Base-by-base conservation (phyloP, 2,888 invertebrate genomes). In the Erebia aethiops region DNA sequence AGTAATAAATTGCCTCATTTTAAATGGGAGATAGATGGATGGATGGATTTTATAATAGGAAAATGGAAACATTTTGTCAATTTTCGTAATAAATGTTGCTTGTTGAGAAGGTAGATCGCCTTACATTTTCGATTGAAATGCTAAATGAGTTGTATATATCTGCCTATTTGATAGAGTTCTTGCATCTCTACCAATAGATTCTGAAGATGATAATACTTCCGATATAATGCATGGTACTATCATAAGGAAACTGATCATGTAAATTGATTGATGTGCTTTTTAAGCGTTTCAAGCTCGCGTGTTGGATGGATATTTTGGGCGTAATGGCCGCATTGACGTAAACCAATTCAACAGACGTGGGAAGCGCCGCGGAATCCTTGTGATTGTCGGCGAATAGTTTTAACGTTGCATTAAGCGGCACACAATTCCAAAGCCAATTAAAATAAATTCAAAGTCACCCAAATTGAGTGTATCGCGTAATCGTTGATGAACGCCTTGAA, bases 221-320 rank as follows among this genome's bases (percentile, higher is more conserved):
- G 10, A 7, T n/a, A 49, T 52, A 35, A 35, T 35, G 7, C 54
- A 11, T 18, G 13, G 41, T 58, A 57, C 10, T 62, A 21, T 26
- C 26, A 26, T 26, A 26, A 26, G 51, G 26, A 18, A 67, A 64
- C 60, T 51, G n/a, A n/a, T 67, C 84, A 87, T 87, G 82, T 84
- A 80, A 87, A 89, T 88, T 87, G 89, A 92, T 89, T 90, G 90
- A 88, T 88, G 89, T 81, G 90, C 84, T 87, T 89, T 90, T 89
- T 86, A 84, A 81, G 78, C 83, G 81, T 77, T 78, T 84, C 80
- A 80, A 82, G 84, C 85, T 85, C 83, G 86, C 84, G 84, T 83
- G 85, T 76, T 75, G 70, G 75, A 63, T 81, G 82, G 82, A 80
- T 90, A 91, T 92, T 91, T 90, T 83, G 78, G 87, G 85, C 84